These are phyloP conservation scores for Platypus cylindrus DNA, from an alignment of 2,888 invertebrate species.

Conservation along the genomic window DNA sequence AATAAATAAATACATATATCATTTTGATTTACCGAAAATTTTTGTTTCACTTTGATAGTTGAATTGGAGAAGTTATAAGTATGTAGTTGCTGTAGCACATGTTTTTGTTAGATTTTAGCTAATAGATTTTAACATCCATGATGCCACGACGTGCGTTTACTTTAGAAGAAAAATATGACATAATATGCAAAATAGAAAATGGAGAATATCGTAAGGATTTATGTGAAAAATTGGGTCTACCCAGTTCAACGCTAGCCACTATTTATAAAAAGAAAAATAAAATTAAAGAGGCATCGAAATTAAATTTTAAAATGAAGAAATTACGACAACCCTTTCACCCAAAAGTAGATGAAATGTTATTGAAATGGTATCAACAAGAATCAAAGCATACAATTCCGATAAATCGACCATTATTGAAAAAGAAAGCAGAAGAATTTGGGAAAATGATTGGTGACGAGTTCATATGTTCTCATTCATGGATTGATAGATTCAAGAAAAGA, in stretches of 20 bases:
- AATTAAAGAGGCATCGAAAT: not conserved
- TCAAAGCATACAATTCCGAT: not conserved
- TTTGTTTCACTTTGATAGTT: too few species aligned
- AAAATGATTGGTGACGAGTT: not conserved
- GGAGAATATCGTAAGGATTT: not conserved
- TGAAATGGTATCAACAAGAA: not conserved
- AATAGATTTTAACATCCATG: too few species aligned
- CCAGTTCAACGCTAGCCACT: not conserved
- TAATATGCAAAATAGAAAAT: not conserved
- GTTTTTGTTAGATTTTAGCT: too few species aligned
- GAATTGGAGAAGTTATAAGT: too few species aligned
- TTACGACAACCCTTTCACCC: not conserved
- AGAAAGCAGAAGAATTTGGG: not conserved
- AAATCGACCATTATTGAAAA: not conserved
- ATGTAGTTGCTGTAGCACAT: too few species aligned
- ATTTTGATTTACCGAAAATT: too few species aligned
- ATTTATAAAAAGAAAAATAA: not conserved
- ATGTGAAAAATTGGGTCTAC: not conserved
- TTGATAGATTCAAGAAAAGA: not conserved
- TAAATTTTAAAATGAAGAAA: not conserved
- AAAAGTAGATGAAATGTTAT: not conserved
- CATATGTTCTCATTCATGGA: not conserved
- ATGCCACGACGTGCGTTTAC: not conserved
- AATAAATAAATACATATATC: too few species aligned
- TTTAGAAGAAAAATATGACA: not conserved